Base-by-base conservation (phyloP, 2,888 invertebrate genomes). In the Microctonus brassicae region DNA sequence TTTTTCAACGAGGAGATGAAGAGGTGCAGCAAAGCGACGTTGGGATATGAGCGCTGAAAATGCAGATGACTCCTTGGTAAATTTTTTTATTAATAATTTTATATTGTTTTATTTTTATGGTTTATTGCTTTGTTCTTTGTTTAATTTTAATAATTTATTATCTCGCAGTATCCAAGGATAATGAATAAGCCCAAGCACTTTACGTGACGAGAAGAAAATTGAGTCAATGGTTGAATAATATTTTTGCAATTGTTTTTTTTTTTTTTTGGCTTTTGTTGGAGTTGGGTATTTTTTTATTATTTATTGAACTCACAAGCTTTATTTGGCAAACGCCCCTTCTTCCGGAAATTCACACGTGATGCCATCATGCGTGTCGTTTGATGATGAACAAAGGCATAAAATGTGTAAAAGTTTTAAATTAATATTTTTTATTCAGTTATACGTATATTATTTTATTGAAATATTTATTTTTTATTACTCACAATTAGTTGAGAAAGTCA, bases 11-110 rank as follows among this genome's bases (percentile, higher is more conserved):
- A 73, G 69, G 67, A 67, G 74, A 73, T 72, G 75, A 79, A 80
- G 78, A 79, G 74, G 78, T 76, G 70, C 77, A 78, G 60, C 72
- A 73, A 78, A 82, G 80, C 79, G 83, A 82, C 79, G 80, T 81
- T 79, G 82, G 86, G 86, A 83, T 85, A 87, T 87, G 86, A 87
- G 83, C 86, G 83, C 84, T 86, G 86, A 86, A 84, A 87, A 87
- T 87, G 87, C 83, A 81, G 87, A 87, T 81, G 87, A 87, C 84
- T 87, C 87, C 86, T 86, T 87, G 87, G 87, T 87, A 85, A 86
- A 83, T 83, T 82, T 34, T n/a, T n/a, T 60, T 20, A 22, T 39
- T 62, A 24, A 9, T 20, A 34, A 39, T 24, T 9, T 39, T 52
- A 60, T 17, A 17, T 1, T 7, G 17, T 1, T 11, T 2, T 20